Conservation (phyloP, 2,888 invertebrate genomes). For the Pyrochroa serraticornis region DNA sequence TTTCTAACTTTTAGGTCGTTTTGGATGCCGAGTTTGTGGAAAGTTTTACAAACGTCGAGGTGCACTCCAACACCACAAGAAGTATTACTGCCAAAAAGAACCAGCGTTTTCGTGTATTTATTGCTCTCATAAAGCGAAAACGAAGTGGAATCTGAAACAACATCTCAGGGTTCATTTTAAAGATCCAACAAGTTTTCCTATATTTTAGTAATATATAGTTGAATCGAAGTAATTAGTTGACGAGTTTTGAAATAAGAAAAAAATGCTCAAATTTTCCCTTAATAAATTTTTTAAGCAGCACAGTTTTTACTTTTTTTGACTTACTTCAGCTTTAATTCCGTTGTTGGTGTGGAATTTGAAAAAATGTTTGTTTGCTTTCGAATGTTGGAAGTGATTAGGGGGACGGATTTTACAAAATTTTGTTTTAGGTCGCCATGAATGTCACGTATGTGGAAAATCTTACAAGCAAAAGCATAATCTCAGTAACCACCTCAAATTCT, state of each 20-base stretch:
- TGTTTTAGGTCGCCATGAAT: constrained; percentile 12
- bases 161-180: constrained; percentile 19
- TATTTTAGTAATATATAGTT: background rate
- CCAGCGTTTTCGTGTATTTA: constrained; percentile 24
- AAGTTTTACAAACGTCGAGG: constrained; percentile 26
- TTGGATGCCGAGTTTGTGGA: constrained; percentile 23
- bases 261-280: constrained; percentile 13
- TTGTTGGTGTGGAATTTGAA: too few species aligned
- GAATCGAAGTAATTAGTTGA: constrained; percentile 23
- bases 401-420: background rate
- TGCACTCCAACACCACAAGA: constrained; percentile 20
- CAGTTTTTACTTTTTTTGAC: background rate
- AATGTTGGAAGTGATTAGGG: too few species aligned
- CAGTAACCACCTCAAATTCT: constrained; percentile 46
- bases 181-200: background rate
- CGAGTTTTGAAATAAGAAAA: constrained; percentile 26
- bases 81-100: constrained; percentile 28
- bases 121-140: constrained; percentile 30
- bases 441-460: constrained; percentile 30
- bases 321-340: too few species aligned
- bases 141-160: constrained; percentile 24
- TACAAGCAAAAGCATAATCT: constrained; percentile 33
- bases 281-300: background rate
- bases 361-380: too few species aligned
- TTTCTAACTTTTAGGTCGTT: constrained; percentile 1